Base-by-base conservation (phyloP, 1,140 invertebrate genomes). In the Hypothenemus hampei region DNA sequence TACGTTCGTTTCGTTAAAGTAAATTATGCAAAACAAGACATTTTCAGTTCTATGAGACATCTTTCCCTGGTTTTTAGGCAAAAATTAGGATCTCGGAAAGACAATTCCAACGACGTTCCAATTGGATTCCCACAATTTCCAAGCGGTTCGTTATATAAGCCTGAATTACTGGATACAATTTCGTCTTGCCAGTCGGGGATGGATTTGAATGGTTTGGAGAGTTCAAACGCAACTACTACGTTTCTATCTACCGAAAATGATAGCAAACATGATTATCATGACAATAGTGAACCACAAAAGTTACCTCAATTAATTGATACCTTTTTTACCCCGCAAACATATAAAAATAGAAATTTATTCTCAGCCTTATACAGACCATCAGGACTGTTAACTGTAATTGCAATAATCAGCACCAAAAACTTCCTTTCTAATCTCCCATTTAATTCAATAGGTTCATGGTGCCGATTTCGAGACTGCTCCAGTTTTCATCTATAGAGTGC, bases 401-500 rank as follows among this genome's bases (percentile, higher is more conserved):
- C n/a, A n/a, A 22, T 11, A 8, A 37, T 20, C 11, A 22, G 8
- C 10, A n/a, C n/a, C n/a, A n/a, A n/a, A n/a, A n/a, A n/a, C n/a
- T n/a, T n/a, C n/a, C n/a, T n/a, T n/a, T n/a, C n/a, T n/a, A n/a
- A n/a, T n/a, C 13, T 49, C 37, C 16, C 6, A 19, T 7, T 19
- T 7, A 19, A 19, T 11, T 10, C 7, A 6, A 19, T 58, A 81
- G 78, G 71, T 84, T 58, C 79, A 84, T 61, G 78, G 76, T 65
- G 79, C 81, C 52, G 78, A 82, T 65, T 73, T 84, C 31, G 80
- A 81, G 56, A 70, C 80, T 36, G 77, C 78, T 54, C 84, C 85
- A 4, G 63, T 86, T 41, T 84, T 81, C 68, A 74, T 84, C 3
- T 84, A 88, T 69, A 85, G 84, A 73, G 72, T 89, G 53, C 80